phyloP scores from a whole-genome alignment of 2,113 vertebrate genomes.

The Hippocampus guttulatus region DNA sequence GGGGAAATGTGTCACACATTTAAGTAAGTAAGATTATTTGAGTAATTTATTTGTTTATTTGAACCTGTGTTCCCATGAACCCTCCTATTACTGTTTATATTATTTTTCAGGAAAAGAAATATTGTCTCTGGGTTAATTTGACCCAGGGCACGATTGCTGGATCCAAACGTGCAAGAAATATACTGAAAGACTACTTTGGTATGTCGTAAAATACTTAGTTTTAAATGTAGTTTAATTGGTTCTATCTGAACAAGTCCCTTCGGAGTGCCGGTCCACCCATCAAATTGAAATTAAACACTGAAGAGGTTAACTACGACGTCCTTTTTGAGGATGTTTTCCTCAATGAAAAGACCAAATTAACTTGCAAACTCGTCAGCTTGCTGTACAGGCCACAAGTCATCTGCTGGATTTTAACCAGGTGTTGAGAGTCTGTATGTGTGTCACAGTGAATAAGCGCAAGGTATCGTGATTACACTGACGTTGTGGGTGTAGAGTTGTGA shows the following conservation, averaged over 20 bases:
- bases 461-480: constrained; percentile 1
- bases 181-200: too few species aligned
- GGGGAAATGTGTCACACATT: neutral
- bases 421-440: constrained; percentile 12
- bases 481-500: constrained; percentile 33
- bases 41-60: too few species aligned
- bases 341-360: constrained; percentile 13
- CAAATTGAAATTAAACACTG: too few species aligned
- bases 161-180: too few species aligned
- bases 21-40: too few species aligned
- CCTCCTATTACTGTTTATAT: neutral
- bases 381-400: constrained; percentile 62
- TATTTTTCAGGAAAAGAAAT: neutral
- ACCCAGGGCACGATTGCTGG: neutral
- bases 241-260: too few species aligned
- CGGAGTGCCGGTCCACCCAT: too few species aligned
- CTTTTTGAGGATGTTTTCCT: constrained; percentile 20
- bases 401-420: constrained; percentile 51
- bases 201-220: too few species aligned
- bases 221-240: too few species aligned
- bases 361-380: constrained; percentile 41
- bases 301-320: constrained; percentile 12
- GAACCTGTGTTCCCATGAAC: neutral
- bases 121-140: neutral
- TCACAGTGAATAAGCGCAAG: constrained; percentile 26